Evolutionary conservation across 2,113 vertebrate species (phyloP).

Genomic region (Leptobrachium leishanense): DNA sequence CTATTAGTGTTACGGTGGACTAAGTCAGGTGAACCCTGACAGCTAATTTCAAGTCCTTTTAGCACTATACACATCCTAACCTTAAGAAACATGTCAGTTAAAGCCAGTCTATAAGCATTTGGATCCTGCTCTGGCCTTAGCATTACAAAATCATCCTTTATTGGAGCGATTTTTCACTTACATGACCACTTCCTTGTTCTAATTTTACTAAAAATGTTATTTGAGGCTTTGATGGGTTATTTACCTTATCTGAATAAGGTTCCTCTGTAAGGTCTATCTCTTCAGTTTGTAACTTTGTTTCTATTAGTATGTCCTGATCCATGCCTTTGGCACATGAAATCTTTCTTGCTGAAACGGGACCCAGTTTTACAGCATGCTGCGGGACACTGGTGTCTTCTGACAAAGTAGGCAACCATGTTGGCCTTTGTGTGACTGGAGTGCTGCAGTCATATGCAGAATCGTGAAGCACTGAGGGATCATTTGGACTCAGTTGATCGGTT

Average conservation of each 20-base stretch:
- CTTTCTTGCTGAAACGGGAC: constrained; percentile 73
- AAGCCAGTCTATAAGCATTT: no score
- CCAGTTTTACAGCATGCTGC: constrained; percentile 80
- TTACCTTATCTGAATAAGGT: constrained; percentile 95
- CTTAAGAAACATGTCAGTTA: no score
- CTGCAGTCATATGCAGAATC: constrained; percentile 63
- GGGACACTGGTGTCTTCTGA: constrained; percentile 70
- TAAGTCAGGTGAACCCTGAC: no score
- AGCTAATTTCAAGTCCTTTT: no score
- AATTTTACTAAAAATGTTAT: no score
- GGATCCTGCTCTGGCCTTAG: no score
- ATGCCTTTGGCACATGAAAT: constrained; percentile 75
- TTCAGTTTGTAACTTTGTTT: constrained; percentile 81
- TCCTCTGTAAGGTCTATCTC: constrained; percentile 94
- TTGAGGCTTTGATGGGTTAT: neutral
- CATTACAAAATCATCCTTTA: no score
- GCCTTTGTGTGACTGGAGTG: constrained; percentile 60
- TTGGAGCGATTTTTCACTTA: no score
- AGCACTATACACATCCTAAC: no score
- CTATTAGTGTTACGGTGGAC: no score
- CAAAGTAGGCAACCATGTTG: constrained; percentile 76
- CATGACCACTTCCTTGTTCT: no score
- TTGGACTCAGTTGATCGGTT: constrained; percentile 59
- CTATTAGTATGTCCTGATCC: constrained; percentile 82
- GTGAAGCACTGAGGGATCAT: constrained; percentile 59